These are phyloP conservation scores for Anser cygnoides DNA, from an alignment of 2,113 vertebrate species.

Conservation along the genomic window DNA sequence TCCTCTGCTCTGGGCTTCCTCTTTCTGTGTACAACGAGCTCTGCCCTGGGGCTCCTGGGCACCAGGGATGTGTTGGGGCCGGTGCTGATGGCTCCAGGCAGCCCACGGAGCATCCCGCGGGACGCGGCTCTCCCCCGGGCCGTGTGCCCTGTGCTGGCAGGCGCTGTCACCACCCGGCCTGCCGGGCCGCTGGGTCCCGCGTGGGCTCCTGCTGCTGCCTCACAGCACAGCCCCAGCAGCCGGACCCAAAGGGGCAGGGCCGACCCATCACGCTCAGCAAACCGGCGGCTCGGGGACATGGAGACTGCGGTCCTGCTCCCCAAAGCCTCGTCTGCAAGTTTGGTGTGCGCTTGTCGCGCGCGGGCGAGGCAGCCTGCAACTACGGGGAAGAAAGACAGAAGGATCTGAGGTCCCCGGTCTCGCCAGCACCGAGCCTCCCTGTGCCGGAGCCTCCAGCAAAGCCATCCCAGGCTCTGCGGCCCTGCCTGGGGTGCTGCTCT, in stretches of 20 bases:
- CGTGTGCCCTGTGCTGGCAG: background rate
- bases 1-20: background rate
- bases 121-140: background rate
- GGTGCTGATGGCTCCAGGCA: background rate
- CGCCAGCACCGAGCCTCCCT: accelerated
- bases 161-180: background rate
- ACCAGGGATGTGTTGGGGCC: background rate
- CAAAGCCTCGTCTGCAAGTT: accelerated
- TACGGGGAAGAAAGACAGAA: background rate
- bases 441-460: accelerated
- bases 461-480: accelerated
- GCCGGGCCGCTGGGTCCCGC: background rate
- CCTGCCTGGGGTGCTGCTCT: background rate
- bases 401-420: accelerated
- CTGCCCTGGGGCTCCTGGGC: background rate
- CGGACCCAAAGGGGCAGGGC: background rate
- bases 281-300: background rate
- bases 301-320: accelerated
- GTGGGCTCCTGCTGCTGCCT: background rate
- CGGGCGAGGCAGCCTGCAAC: background rate
- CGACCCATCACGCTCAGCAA: too few relatives aligned
- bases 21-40: background rate
- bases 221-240: background rate
- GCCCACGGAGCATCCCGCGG: background rate
- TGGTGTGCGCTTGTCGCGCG: accelerated